Conservation (phyloP, 1,140 invertebrate genomes). For the Bombus difficillimus region DNA sequence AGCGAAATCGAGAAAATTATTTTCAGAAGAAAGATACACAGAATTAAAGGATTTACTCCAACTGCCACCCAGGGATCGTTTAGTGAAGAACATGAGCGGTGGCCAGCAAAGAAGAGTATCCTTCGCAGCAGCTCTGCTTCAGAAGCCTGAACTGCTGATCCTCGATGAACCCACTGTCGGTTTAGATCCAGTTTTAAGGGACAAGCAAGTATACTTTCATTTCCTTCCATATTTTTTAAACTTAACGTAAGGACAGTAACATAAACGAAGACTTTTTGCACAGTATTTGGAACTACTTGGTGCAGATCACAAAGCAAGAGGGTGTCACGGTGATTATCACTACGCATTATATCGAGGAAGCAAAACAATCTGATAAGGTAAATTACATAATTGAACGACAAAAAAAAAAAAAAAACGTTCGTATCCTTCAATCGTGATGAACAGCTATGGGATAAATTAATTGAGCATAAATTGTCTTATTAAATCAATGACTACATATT, state of each 20-base stretch:
- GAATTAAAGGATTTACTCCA: constrained; percentile 89
- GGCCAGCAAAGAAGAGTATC: constrained; percentile 95
- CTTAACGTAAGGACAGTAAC: constrained; percentile 28
- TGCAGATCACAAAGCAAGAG: constrained; percentile 87
- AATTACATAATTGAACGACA: neutral
- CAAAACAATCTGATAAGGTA: constrained; percentile 92
- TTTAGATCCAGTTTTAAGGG: constrained; percentile 93
- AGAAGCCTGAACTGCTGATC: constrained; percentile 94
- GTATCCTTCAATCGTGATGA: fast-evolving
- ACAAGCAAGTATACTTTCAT: constrained; percentile 85
- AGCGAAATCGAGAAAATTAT: neutral
- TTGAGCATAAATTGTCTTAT: too few relatives aligned
- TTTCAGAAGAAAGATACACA: constrained; percentile 84
- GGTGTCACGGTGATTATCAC: constrained; percentile 93
- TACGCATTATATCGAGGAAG: constrained; percentile 97
- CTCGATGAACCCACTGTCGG: constrained; percentile 97
- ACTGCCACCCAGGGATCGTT: constrained; percentile 85
- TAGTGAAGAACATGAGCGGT: constrained; percentile 89
- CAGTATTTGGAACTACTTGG: constrained; percentile 95
- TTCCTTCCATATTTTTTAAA: constrained; percentile 56
- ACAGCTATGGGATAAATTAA: too few relatives aligned
- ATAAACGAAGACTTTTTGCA: constrained; percentile 59
- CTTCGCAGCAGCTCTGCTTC: constrained; percentile 93
- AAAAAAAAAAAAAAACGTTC: too few relatives aligned
- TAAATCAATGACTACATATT: too few relatives aligned